Percentiles rank a stretch among this genome's conserved stretches.
Conservation (phyloP, 2,113 vertebrate genomes). For the Ciconia maguari region DNA sequence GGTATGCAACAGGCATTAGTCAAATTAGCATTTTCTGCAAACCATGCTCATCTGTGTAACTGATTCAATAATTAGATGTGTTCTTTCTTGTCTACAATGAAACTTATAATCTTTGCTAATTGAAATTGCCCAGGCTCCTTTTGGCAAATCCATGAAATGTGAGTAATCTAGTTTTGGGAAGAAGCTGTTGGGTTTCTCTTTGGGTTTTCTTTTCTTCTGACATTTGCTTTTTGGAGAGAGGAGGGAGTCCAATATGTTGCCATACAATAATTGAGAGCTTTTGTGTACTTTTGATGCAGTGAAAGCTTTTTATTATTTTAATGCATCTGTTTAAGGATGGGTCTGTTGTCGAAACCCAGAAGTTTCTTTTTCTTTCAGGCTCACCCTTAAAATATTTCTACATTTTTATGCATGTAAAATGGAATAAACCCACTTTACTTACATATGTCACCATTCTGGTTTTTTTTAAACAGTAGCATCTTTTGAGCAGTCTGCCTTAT, state of each 20-base stretch:
- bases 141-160: neutral
- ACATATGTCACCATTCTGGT: neutral
- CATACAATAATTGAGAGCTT: neutral
- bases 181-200: neutral
- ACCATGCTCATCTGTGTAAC: neutral
- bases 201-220: neutral
- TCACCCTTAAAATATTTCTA: neutral
- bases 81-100: neutral
- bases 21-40: constrained; percentile 40
- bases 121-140: neutral
- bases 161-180: neutral
- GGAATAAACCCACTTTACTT: neutral
- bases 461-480: neutral
- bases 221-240: neutral
- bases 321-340: neutral
- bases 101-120: neutral
- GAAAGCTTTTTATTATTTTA: neutral
- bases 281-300: neutral
- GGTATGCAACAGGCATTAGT: constrained; percentile 12
- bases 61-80: constrained; percentile 10
- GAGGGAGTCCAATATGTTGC: neutral
- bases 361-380: neutral
- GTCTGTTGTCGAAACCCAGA: neutral
- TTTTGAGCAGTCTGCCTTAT: neutral
- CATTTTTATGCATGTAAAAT: neutral